A percentile compares a stretch with the other conserved stretches of the same genome.
Conservation (phyloP, 2,113 vertebrate genomes). For the Saccopteryx bilineata region DNA sequence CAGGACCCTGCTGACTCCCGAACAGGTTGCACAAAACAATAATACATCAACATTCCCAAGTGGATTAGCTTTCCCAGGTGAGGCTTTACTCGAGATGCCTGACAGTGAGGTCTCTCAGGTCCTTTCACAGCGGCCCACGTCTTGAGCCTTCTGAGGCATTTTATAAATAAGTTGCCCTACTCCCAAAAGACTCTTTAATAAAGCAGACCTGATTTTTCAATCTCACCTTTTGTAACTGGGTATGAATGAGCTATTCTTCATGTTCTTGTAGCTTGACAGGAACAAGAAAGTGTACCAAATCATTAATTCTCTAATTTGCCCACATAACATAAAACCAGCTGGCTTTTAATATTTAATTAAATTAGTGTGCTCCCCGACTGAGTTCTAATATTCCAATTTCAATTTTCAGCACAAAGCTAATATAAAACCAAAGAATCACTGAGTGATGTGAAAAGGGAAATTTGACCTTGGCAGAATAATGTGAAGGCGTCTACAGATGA, state of each 20-base stretch:
- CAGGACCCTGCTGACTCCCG: not conserved
- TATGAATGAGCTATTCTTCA: constrained; percentile 77
- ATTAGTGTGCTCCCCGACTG: constrained; percentile 77
- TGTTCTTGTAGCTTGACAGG: constrained; percentile 73
- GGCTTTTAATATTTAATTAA: constrained; percentile 84
- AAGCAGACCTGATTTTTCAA: constrained; percentile 78
- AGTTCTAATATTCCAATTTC: constrained; percentile 81
- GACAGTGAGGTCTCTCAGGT: not conserved
- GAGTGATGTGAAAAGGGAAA: constrained; percentile 75
- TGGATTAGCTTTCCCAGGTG: not conserved
- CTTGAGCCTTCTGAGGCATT: not conserved
- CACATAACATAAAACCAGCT: constrained; percentile 79
- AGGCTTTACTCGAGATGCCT: not conserved
- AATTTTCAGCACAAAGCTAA: constrained; percentile 83
- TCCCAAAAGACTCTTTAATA: constrained; percentile 72
- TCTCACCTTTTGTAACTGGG: constrained; percentile 75
- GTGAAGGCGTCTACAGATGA: not conserved
- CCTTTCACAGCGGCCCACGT: constrained; percentile 4
- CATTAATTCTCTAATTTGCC: constrained; percentile 83
- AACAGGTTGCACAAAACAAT: not conserved
- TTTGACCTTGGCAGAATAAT: constrained; percentile 62
- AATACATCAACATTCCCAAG: not conserved
- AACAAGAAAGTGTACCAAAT: constrained; percentile 77
- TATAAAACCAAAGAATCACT: constrained; percentile 70
- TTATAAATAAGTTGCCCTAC: constrained; percentile 70